Conservation (phyloP, 2,113 vertebrate genomes). For the Forbesichthys agassizii region DNA sequence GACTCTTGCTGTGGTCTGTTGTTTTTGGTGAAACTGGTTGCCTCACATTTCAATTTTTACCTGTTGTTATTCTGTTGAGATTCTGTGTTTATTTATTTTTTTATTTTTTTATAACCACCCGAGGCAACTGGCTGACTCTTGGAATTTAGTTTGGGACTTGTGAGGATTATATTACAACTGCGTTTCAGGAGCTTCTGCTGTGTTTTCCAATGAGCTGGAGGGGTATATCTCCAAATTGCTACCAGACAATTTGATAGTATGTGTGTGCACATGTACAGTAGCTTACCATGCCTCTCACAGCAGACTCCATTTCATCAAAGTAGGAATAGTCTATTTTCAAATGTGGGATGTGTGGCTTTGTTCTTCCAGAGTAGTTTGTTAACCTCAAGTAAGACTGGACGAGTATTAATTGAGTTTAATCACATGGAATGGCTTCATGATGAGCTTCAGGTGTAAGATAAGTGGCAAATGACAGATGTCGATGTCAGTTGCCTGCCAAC, state of each 20-base stretch:
- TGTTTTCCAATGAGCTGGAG: not conserved
- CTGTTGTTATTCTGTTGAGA: not conserved
- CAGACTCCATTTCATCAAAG: too few relatives aligned
- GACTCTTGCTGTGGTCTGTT: slow-evolving; percentile 33
- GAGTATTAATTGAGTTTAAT: too few relatives aligned
- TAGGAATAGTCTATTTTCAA: too few relatives aligned
- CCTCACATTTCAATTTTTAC: slow-evolving; percentile 3
- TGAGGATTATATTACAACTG: not conserved
- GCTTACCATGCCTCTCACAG: too few relatives aligned
- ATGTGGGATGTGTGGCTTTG: too few relatives aligned
- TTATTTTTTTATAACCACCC: not conserved
- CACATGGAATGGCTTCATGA: too few relatives aligned
- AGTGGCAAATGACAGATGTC: too few relatives aligned
- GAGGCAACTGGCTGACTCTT: not conserved
- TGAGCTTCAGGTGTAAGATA: too few relatives aligned
- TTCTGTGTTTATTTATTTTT: not conserved
- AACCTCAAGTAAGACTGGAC: too few relatives aligned
- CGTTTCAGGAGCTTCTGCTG: not conserved
- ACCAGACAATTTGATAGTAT: not conserved
- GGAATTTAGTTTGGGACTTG: not conserved
- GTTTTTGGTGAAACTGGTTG: slow-evolving; percentile 29
- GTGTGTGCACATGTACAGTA: too few relatives aligned
- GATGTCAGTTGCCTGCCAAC: too few relatives aligned
- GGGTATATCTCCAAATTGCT: not conserved
- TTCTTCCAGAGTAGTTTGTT: too few relatives aligned